These are phyloP conservation scores for Cyphomyrmex costatus DNA, from an alignment of 1,140 invertebrate species.

Conservation along the genomic window DNA sequence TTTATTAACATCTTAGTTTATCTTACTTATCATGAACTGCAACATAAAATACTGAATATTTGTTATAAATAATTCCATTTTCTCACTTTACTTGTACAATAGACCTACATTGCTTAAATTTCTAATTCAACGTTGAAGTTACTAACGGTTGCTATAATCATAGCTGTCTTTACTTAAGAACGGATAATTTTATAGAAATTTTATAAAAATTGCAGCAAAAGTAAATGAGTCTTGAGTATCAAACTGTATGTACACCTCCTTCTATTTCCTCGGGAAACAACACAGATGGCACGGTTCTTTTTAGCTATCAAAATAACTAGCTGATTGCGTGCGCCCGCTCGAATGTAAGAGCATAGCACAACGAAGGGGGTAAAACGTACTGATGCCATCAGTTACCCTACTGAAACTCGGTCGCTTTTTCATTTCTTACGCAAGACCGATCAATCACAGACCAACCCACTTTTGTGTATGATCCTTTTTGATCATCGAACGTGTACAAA, in stretches of 20 bases:
- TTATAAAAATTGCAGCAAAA: background rate
- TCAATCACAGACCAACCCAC: constrained; percentile 33
- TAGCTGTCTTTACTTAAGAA: background rate
- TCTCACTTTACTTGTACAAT: no score
- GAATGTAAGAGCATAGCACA: constrained; percentile 44
- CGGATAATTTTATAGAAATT: constrained; percentile 21
- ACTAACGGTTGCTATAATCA: background rate
- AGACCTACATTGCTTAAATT: background rate
- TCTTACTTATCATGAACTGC: no score
- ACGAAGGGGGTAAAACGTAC: constrained; percentile 32
- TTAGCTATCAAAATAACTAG: constrained; percentile 75
- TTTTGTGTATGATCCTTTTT: background rate
- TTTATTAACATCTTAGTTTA: no score
- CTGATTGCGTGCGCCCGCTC: constrained; percentile 71
- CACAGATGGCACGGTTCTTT: constrained; percentile 65
- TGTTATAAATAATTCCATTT: no score
- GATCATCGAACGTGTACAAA: background rate
- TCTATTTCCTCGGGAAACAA: constrained; percentile 64
- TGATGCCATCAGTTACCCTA: constrained; percentile 48
- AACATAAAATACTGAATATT: no score
- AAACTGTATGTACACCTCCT: constrained; percentile 47
- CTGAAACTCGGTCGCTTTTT: constrained; percentile 51
- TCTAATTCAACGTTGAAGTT: background rate
- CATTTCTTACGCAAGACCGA: constrained; percentile 54
- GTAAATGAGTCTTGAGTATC: background rate